phyloP scores from a whole-genome alignment of 2,797 vertebrate genomes.

The Gymnothorax reevesii region DNA sequence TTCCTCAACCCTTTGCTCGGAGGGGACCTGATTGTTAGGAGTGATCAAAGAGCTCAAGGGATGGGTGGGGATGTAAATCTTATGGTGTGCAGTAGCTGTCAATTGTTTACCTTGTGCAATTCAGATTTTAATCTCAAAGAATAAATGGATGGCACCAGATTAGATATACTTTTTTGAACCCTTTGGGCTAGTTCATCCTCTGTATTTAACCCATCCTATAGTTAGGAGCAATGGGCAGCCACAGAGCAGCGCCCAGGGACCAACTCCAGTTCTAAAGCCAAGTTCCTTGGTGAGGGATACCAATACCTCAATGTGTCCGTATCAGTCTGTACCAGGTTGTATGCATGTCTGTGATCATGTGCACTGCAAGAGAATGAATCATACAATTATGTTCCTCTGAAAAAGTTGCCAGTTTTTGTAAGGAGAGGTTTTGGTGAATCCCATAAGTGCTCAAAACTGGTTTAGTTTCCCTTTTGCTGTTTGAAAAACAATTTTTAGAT shows the following conservation, averaged over 20 bases:
- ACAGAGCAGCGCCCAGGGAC: too few species aligned
- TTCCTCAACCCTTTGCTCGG: slow-evolving; percentile 8
- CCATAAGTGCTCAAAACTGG: neutral
- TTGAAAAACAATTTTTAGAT: neutral
- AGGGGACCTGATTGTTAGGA: slow-evolving; percentile 7
- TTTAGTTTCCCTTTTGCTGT: neutral
- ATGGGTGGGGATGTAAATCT: too few species aligned
- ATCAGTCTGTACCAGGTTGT: neutral
- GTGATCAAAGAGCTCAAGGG: neutral
- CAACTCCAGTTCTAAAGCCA: neutral
- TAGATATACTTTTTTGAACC: neutral
- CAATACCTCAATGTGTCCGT: neutral
- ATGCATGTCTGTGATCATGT: neutral
- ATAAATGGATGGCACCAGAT: neutral
- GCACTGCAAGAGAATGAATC: neutral
- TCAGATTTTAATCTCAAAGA: neutral
- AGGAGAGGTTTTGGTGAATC: neutral
- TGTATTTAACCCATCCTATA: too few species aligned
- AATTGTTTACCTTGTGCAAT: neutral
- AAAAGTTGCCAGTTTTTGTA: neutral
- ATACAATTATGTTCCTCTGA: neutral
- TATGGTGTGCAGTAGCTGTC: neutral
- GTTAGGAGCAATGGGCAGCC: too few species aligned
- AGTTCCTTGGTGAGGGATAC: neutral
- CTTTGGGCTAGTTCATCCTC: too few species aligned